phyloP scores from a whole-genome alignment of 2,113 vertebrate genomes.

The Istiophorus platypterus region DNA sequence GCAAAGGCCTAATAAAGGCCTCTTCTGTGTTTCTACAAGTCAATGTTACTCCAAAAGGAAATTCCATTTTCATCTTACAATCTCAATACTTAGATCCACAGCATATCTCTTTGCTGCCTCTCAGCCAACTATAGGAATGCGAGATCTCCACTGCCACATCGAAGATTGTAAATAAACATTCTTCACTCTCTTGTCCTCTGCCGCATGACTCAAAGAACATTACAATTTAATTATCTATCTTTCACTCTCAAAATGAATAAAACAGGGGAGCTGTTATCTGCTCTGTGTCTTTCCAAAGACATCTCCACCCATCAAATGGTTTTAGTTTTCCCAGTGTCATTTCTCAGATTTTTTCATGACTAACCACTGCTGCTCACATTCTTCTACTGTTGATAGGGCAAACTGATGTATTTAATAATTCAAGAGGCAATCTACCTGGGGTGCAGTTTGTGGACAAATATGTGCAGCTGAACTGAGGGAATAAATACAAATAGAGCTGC shows the following conservation, averaged over 20 bases:
- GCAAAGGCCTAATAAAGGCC: background rate
- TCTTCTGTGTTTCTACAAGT: no score
- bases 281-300: slow-evolving; percentile 30
- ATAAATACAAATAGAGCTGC: slow-evolving; percentile 63
- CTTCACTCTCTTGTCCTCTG: slow-evolving; percentile 34
- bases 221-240: slow-evolving; percentile 69
- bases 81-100: slow-evolving; percentile 47
- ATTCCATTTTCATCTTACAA: slow-evolving; percentile 36
- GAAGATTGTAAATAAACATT: slow-evolving; percentile 68
- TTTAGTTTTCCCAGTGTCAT: slow-evolving; percentile 68
- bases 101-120: slow-evolving; percentile 42
- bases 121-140: slow-evolving; percentile 30
- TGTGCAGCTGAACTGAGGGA: slow-evolving; percentile 25
- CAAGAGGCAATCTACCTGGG: slow-evolving; percentile 79
- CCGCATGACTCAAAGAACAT: slow-evolving; percentile 55
- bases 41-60: slow-evolving; percentile 10
- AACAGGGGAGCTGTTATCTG: slow-evolving; percentile 45
- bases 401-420: slow-evolving; percentile 84
- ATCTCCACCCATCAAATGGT: slow-evolving; percentile 58
- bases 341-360: slow-evolving; percentile 59
- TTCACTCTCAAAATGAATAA: slow-evolving; percentile 69
- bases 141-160: slow-evolving; percentile 11
- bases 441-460: slow-evolving; percentile 46
- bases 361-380: slow-evolving; percentile 28
- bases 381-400: slow-evolving; percentile 59